phyloP scores from a whole-genome alignment of 2,113 vertebrate species.

The Chelonoidis abingdonii region DNA sequence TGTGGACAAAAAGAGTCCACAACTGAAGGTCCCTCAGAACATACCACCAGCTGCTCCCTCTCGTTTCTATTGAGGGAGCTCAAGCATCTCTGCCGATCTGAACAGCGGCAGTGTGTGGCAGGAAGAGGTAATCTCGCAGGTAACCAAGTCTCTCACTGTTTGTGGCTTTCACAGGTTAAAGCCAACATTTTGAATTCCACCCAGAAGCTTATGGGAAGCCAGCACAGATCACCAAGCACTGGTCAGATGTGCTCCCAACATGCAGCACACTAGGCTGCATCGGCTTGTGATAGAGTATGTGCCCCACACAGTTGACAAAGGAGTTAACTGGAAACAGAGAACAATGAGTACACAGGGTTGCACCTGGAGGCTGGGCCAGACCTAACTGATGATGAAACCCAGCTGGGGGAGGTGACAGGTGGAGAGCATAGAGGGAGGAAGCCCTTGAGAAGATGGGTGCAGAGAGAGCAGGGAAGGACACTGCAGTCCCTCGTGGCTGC shows the following conservation, averaged over 20 bases:
- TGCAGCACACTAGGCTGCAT: not conserved
- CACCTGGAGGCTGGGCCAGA: not conserved
- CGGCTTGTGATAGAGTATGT: not conserved
- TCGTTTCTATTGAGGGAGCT: not conserved
- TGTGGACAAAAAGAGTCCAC: not conserved
- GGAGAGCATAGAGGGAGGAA: not conserved
- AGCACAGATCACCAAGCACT: not conserved
- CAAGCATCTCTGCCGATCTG: not conserved
- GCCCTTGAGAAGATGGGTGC: not conserved
- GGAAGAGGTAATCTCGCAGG: not conserved
- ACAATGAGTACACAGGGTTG: not conserved
- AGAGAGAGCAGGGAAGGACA: not conserved
- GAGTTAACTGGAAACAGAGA: not conserved
- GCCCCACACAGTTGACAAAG: not conserved
- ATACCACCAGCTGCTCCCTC: not conserved
- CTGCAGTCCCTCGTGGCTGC: not conserved
- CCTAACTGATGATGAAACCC: not conserved
- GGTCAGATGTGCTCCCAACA: not conserved
- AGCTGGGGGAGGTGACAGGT: not conserved
- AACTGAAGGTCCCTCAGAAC: not conserved
- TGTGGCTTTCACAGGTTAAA: not conserved
- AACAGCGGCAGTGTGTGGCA: fast-evolving
- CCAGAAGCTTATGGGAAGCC: not conserved
- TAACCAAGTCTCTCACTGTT: not conserved
- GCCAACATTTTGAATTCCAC: not conserved